Evolutionary conservation across 1,140 invertebrate genomes (phyloP), one percentile per base, ranked within the genome.

Genomic region (Mycetomoellerius zeteki): DNA sequence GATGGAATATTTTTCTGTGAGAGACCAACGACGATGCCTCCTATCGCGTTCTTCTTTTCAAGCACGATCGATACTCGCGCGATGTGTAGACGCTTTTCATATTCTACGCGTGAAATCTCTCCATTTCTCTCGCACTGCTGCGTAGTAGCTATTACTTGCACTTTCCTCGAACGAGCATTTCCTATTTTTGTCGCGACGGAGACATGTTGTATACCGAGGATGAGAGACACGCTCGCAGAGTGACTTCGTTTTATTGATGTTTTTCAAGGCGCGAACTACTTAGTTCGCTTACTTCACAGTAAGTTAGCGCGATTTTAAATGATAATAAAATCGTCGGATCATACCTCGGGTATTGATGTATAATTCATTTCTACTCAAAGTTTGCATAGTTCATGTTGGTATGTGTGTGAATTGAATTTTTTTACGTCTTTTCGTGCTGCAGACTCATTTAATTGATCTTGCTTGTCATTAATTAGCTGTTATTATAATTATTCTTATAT

Each of bases 311-410:
- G n/a, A 86, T 82, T 73, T 33, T 75, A 69, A 1, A 37, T 21
- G 75, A 69, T 21, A 33, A 67, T 67, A 67, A 65, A 69, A 86
- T 75, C 52, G 73, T 78, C 58, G 75, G 76, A 33, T 14, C 37
- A 47, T 80, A 69, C 19, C n/a, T 8, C n/a, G 33, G 4, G 16
- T 33, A 50, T 27, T 1, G 50, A 80, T 67, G 64, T 73, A 86
- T 86, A 82, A 88, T 89, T 89, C 43, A 75, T 69, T 64, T 76
- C 3, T 54, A 27, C 37, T 47, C 6, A 37, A 60, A 76, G 82
- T 88, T 86, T 50, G 12, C 50, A 27, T 52, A 90, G 72, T n/a
- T 27, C 27, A 50, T 16, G 43, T 64, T 21, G 21, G 14, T 21
- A 33, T n/a, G 21, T n/a, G 5, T 16, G 14, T 16, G 16, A 47